A percentile compares a stretch with the other conserved stretches of the same genome.
Evolutionary conservation across 2,113 vertebrate species (phyloP).

Genomic region (Calidris pygmaea): DNA sequence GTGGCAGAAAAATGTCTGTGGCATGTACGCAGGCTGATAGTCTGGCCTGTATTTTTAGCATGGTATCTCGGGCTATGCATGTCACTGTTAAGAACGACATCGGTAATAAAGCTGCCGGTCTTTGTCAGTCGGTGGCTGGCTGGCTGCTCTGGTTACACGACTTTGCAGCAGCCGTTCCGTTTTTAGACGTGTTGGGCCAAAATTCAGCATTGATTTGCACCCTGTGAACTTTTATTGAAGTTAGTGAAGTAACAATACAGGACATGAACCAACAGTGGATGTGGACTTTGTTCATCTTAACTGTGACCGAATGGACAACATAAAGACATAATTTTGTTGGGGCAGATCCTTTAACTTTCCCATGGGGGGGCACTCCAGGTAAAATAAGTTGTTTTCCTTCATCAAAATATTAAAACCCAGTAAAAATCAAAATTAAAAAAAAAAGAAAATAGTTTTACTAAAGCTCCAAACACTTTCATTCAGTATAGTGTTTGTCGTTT

Average conservation of each 20-base stretch:
- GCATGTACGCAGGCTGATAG: background rate
- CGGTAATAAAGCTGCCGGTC: background rate
- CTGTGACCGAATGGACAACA: background rate
- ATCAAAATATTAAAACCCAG: background rate
- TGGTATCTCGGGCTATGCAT: background rate
- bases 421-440: background rate
- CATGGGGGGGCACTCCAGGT: background rate
- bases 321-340: background rate
- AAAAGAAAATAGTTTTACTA: background rate
- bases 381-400: background rate
- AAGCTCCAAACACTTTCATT: background rate
- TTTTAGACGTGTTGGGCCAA: background rate
- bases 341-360: background rate
- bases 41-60: background rate
- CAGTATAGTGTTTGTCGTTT: background rate
- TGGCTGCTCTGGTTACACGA: background rate
- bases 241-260: background rate
- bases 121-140: background rate
- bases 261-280: background rate
- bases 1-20: background rate
- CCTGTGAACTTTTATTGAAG: background rate
- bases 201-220: background rate
- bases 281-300: background rate
- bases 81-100: background rate
- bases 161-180: background rate